Conservation (phyloP, 2,113 vertebrate genomes). For the Forbesichthys agassizii region DNA sequence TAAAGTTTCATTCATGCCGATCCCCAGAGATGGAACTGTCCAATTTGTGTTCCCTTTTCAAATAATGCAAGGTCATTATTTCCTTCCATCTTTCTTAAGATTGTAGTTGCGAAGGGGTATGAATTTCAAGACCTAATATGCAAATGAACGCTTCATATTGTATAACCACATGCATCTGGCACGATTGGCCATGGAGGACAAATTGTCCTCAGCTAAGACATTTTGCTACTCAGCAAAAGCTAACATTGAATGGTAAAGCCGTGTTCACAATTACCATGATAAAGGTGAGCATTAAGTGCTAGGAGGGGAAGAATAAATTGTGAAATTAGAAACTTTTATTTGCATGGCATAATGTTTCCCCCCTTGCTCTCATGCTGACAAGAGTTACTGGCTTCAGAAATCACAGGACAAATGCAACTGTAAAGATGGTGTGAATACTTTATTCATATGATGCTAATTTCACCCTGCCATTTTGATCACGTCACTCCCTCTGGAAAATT, state of each 20-base stretch:
- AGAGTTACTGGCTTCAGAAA: conserved; percentile 50
- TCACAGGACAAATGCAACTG: conserved; percentile 63
- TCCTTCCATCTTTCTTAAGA: conserved; percentile 30
- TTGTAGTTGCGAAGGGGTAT: conserved; percentile 26
- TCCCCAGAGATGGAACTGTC: conserved; percentile 34
- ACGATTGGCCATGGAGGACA: conserved; percentile 66
- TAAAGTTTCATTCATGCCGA: conserved; percentile 24
- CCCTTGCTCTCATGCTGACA: conserved; percentile 22
- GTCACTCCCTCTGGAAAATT: conserved; percentile 80
- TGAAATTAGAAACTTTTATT: conserved; percentile 51
- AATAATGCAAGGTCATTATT: conserved; percentile 56
- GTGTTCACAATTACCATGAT: conserved; percentile 63
- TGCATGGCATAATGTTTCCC: conserved; percentile 27
- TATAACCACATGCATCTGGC: conserved; percentile 65
- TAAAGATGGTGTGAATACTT: conserved; percentile 62
- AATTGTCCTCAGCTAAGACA: conserved; percentile 61
- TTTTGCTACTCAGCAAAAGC: conserved; percentile 76
- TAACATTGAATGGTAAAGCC: conserved; percentile 48
- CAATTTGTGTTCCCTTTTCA: conserved; percentile 47
- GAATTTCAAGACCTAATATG: conserved; percentile 65
- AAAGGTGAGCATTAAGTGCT: conserved; percentile 62
- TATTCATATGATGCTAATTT: conserved; percentile 75
- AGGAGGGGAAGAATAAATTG: conserved; percentile 40
- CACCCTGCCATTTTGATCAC: conserved; percentile 73
- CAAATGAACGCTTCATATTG: conserved; percentile 69